Percentiles rank a stretch among this genome's conserved stretches.
Conservation (phyloP, 1,140 invertebrate genomes). For the Pteromalus puparum region DNA sequence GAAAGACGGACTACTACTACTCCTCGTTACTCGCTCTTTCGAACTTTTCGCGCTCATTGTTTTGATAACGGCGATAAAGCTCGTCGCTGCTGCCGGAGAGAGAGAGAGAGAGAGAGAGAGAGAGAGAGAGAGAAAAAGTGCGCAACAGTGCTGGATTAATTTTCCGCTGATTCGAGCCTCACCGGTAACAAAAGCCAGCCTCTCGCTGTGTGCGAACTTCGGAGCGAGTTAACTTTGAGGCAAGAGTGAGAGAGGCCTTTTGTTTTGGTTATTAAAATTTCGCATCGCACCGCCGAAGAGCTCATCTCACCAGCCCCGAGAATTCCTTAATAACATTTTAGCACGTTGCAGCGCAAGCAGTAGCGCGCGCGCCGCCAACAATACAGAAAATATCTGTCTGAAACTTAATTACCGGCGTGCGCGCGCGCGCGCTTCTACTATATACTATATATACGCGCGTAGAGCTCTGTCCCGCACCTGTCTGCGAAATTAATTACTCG, state of each 20-base stretch:
- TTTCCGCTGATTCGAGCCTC: slow-evolving; percentile 21
- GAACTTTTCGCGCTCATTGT: slow-evolving; percentile 19
- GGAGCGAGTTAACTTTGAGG: slow-evolving; percentile 30
- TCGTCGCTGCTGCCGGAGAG: not conserved
- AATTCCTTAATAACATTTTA: slow-evolving; percentile 43
- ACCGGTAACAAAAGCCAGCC: not conserved
- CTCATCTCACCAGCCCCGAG: not conserved
- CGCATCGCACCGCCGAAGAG: not conserved
- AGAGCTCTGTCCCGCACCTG: slow-evolving; percentile 15
- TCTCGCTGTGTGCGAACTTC: not conserved
- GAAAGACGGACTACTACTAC: not conserved
- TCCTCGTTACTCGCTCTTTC: not conserved
- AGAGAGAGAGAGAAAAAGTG: not conserved
- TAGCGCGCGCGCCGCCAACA: slow-evolving; percentile 10
- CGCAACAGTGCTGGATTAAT: slow-evolving; percentile 40
- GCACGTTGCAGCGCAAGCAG: not conserved
- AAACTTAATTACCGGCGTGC: slow-evolving; percentile 45
- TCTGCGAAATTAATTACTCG: slow-evolving; percentile 48
- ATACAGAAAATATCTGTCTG: slow-evolving; percentile 41
- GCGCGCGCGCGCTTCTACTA: not conserved
- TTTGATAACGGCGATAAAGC: not conserved
- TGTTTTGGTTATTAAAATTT: slow-evolving; percentile 47
- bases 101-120: not conserved
- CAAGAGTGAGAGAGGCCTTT: not conserved
- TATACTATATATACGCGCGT: not conserved